These are phyloP conservation scores for Campopleginae sp. DNA, from an alignment of 2,888 invertebrate genomes.

Conservation along the genomic window DNA sequence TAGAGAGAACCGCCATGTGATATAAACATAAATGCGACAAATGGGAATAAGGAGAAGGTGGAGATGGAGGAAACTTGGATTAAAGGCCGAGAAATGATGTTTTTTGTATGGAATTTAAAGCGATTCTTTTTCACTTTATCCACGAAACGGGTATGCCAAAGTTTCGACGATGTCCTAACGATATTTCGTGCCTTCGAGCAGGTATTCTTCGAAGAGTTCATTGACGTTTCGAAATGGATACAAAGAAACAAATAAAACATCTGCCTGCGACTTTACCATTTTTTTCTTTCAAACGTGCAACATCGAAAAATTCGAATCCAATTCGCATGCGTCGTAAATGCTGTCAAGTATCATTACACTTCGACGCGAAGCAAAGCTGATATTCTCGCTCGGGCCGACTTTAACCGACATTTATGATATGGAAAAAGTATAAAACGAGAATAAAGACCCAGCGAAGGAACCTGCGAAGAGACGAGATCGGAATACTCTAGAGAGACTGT, in stretches of 20 bases:
- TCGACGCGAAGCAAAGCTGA: constrained; percentile 30
- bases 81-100: constrained; percentile 5
- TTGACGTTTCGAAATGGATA: neutral
- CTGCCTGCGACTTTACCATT: constrained; percentile 3
- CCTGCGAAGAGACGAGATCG: constrained; percentile 43
- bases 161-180: neutral
- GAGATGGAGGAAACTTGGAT: neutral
- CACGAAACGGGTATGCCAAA: constrained; percentile 17
- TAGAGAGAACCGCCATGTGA: constrained; percentile 1
- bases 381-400: constrained; percentile 37
- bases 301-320: constrained; percentile 42
- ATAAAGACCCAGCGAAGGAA: neutral
- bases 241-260: neutral
- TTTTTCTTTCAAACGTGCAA: constrained; percentile 1
- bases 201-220: constrained; percentile 5
- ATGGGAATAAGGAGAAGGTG: neutral
- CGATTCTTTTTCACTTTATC: constrained; percentile 2
- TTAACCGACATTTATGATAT: constrained; percentile 52
- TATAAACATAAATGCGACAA: neutral
- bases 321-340: constrained; percentile 49
- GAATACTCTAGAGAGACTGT: constrained; percentile 45
- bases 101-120: constrained; percentile 13
- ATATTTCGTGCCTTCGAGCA: neutral
- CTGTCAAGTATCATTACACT: constrained; percentile 51
- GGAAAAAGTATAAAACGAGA: constrained; percentile 19